Base-by-base conservation (phyloP, 2,888 invertebrate species). In the Chirona hameri region DNA sequence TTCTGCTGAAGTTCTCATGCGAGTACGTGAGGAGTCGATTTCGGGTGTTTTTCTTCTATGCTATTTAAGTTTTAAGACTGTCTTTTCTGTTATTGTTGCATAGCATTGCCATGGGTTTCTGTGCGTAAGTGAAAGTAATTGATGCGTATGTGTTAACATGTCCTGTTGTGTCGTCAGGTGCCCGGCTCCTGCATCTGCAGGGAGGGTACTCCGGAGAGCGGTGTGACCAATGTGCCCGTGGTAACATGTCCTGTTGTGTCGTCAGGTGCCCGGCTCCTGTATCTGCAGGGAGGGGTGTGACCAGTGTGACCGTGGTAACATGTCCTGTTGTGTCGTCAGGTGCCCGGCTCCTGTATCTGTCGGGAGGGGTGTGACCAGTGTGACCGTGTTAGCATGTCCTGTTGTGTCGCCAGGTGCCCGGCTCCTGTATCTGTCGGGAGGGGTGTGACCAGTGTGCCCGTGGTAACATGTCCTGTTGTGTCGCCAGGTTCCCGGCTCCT, bases 391-490 rank as follows among this genome's bases (percentile, higher is more conserved):
- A 7, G 7, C 39, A 39, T 39, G 39, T 52, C 52, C 52, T 52
- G 1, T 18, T 52, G 18, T 18, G 12, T 18, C 52, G 52, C 10
- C 86, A 90, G 90, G 88, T 88, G 84, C 90, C 91, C 18, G 94
- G 95, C 1, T 90, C 91, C 60, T 99, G 99, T 87, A 90, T 91
- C 72, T 99, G 99, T 87, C 91, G 91, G 84, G 91, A 92, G 31
- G 97, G 46, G 9, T 99, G 99, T 88, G 94, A 95, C 85, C 88
- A 91, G 24, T 99, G 99, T 88, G 93, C 93, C 0, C 90, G 92
- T 0, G 94, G 96, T 39, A 7, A 39, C 39, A 39, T 39, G 39
- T 52, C 52, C 52, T 52, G 1, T 18, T 52, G 18, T 18, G 12
- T 18, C 52, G 52, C 10, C 86, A 90, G 90, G 88, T 88, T 84